phyloP scores from a whole-genome alignment of 2,888 invertebrate genomes.

The Orthosia incerta region DNA sequence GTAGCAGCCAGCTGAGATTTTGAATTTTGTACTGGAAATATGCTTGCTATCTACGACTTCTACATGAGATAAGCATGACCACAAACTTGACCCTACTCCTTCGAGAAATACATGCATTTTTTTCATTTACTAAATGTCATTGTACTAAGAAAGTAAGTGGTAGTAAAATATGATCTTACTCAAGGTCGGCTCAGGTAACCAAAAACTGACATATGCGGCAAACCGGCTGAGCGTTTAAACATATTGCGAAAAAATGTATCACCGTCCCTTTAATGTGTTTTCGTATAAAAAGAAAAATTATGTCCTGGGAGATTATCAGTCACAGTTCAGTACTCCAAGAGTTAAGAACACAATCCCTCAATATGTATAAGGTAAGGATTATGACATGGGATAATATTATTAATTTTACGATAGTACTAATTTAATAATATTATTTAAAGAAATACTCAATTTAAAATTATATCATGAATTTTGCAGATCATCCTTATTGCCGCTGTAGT shows the following conservation, averaged over 20 bases:
- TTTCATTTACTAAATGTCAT: background rate
- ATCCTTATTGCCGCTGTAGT: slow-evolving; percentile 43
- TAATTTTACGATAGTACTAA: no score
- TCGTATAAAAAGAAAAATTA: slow-evolving; percentile 54
- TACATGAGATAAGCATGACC: background rate
- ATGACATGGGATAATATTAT: background rate
- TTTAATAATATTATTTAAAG: no score
- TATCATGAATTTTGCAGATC: slow-evolving; percentile 15
- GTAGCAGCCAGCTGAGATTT: no score
- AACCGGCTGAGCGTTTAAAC: slow-evolving; percentile 33
- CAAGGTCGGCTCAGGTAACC: slow-evolving; percentile 37
- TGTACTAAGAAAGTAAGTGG: slow-evolving; percentile 36
- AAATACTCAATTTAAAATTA: no score
- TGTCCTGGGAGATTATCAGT: slow-evolving; percentile 44
- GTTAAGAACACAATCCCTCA: slow-evolving; percentile 29
- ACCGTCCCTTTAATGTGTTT: slow-evolving; percentile 23
- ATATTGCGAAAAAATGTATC: slow-evolving; percentile 8
- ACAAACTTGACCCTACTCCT: no score
- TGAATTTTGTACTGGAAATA: no score
- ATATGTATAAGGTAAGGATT: slow-evolving; percentile 56
- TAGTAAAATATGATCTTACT: slow-evolving; percentile 2
- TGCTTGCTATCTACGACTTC: background rate
- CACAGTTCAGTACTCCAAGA: slow-evolving; percentile 17
- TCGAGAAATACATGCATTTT: background rate
- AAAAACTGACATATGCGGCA: slow-evolving; percentile 22